Conservation (phyloP, 1,140 invertebrate genomes). For the Planococcus citri region DNA sequence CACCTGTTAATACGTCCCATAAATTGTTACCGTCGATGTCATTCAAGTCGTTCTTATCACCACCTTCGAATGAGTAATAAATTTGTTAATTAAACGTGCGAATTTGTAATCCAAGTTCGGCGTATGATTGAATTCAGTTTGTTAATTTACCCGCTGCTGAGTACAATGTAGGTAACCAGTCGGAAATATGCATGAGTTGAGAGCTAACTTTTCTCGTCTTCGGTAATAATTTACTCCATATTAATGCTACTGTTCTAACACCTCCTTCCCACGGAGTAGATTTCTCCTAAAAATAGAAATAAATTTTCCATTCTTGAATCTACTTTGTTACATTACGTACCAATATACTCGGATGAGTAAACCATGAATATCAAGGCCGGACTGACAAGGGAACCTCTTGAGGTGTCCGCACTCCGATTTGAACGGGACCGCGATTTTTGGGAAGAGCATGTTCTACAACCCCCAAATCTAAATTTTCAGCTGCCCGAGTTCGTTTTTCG, state of each 20-base stretch:
- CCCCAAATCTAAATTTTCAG: no score
- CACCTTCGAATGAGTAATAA: constrained; percentile 27
- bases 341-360: no score
- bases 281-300: constrained; percentile 22
- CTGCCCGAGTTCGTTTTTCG: no score
- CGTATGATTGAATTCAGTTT: neutral
- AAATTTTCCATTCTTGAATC: neutral
- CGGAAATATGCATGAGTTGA: constrained; percentile 52
- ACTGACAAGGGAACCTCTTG: no score
- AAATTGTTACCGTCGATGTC: constrained; percentile 55
- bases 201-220: constrained; percentile 39
- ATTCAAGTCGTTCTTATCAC: constrained; percentile 29
- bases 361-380: no score
- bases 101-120: no score
- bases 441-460: no score
- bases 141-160: constrained; percentile 36
- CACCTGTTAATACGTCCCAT: constrained; percentile 48
- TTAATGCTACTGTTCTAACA: constrained; percentile 45
- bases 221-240: constrained; percentile 40
- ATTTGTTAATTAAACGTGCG: neutral
- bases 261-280: constrained; percentile 47
- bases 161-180: constrained; percentile 59
- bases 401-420: no score
- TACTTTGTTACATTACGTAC: no score
- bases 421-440: no score